phyloP scores from a whole-genome alignment of 2,888 invertebrate species.

The Amaurobius ferox region DNA sequence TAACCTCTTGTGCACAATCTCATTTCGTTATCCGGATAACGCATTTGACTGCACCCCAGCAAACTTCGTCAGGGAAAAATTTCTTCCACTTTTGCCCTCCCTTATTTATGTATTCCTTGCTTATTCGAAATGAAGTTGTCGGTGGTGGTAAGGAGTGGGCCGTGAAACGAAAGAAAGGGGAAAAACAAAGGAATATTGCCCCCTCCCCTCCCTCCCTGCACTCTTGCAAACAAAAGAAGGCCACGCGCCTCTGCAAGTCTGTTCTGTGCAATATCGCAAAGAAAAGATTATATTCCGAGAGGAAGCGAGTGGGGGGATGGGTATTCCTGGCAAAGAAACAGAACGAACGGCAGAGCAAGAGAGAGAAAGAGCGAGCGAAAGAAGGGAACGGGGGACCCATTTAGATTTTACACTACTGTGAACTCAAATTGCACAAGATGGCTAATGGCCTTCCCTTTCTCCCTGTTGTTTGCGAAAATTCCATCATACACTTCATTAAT shows the following conservation, averaged over 20 bases:
- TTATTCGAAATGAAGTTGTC: conserved; percentile 16
- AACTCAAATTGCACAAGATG: conserved; percentile 72
- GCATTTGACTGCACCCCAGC: neutral
- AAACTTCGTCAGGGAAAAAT: conserved; percentile 1
- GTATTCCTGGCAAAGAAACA: conserved; percentile 30
- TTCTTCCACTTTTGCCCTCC: neutral
- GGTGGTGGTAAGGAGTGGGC: neutral
- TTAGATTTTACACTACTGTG: conserved; percentile 74
- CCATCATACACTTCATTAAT: conserved; percentile 75
- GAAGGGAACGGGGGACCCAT: conserved; percentile 64
- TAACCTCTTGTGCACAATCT: neutral
- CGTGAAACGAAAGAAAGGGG: neutral
- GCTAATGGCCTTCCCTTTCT: conserved; percentile 70
- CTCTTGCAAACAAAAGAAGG: conserved; percentile 19
- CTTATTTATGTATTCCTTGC: conserved; percentile 15
- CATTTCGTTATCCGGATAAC: conserved; percentile 7
- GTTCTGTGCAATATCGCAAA: conserved; percentile 23
- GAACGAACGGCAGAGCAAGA: conserved; percentile 35
- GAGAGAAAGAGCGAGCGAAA: conserved; percentile 12
- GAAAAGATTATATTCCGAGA: conserved; percentile 25
- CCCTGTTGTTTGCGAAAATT: conserved; percentile 74
- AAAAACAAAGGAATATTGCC: neutral
- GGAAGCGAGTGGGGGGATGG: neutral
- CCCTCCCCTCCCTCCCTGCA: neutral
- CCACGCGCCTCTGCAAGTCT: neutral